Evolutionary conservation across 2,888 invertebrate species (phyloP), one percentile per base, ranked within the genome.

Genomic region (Conus canariensis): DNA sequence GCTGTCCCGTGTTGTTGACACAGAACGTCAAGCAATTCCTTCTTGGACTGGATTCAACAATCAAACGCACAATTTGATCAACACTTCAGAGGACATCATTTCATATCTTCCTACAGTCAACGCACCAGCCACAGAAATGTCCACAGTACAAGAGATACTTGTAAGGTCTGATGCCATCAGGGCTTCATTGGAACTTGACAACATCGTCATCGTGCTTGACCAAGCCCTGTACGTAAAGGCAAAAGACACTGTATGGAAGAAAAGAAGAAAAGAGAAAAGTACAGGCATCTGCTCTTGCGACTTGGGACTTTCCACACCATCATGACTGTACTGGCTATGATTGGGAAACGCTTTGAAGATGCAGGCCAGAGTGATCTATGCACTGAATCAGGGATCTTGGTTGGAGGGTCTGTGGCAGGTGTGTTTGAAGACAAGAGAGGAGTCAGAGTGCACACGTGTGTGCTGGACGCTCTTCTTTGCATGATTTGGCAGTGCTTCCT

Each of bases 141-240:
- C 70, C 1, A 70, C 70, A 22, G 70, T 70, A 8, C 70, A 70
- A 8, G 70, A 70, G 22, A 70, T 70, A 16, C 16, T 70, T 7
- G 22, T 22, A 8, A 16, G 22, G 70, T 70, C n/a, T 70, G 70
- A 70, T 2, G 19, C 22, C 70, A 14, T 70, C n/a, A 22, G 70
- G 22, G 19, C 16, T 19, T 8, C 70, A 8, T 89, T 92, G n/a
- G 3, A 92, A 8, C 85, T 91, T 1, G 64, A 91, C 25, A 89
- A 83, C 10, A 91, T 92, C 14, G 87, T 83, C 22, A 64, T 70
- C 88, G 89, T 91, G 22, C 85, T 92, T 25, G 91, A 93, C 87
- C 92, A 94, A 90, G 93, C 92, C 70, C 88, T 93, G 45, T 94
- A 91, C 92, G 90, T 92, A n/a, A 94, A 93, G 88, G 93, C 92